Evolutionary conservation across 2,888 invertebrate genomes (phyloP), one percentile per base, ranked within the genome.

Genomic region (Galerucella pusilla): DNA sequence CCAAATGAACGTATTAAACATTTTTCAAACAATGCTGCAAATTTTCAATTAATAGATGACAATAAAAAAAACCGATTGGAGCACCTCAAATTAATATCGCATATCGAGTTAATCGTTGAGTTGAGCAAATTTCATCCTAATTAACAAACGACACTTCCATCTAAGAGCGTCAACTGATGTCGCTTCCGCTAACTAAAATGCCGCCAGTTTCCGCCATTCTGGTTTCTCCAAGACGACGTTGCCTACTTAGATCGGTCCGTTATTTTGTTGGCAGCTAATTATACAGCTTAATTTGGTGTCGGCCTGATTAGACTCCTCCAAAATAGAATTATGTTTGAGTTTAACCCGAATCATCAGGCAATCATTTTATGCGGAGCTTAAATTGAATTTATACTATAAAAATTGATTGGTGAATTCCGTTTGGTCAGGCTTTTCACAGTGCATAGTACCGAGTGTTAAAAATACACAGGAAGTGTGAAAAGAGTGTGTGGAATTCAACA

Each of bases 141-240:
- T 77, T 77, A 70, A 73, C 61, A 67, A 73, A 73, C 60, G 74
- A 77, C 69, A 75, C 66, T 75, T 75, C 69, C 75, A 75, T 67
- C 71, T 66, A 35, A 68, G 52, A 61, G 57, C 67, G 69, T 66
- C 68, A 71, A 75, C 77, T 75, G 66, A 75, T 63, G 73, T 73
- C 66, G 66, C 49, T 14, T 14, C 61, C 60, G 71, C 57, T 68
- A 73, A 75, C 77, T 75, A 71, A 28, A 28, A 75, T 63, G 75
- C 70, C 54, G 66, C 60, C 61, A 25, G 69, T 68, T 75, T 75
- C 69, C 74, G 67, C 35, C 45, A 67, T 52, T 74, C 52, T 61
- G 74, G 67, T 69, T 69, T 46, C 60, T 65, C 46, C 74, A 60
- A 61, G 70, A 61, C 54, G 52, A n/a, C 52, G 35, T 45, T 9